Evolutionary conservation across 2,113 vertebrate species (phyloP).

Genomic region (Nothobranchius furzeri): DNA sequence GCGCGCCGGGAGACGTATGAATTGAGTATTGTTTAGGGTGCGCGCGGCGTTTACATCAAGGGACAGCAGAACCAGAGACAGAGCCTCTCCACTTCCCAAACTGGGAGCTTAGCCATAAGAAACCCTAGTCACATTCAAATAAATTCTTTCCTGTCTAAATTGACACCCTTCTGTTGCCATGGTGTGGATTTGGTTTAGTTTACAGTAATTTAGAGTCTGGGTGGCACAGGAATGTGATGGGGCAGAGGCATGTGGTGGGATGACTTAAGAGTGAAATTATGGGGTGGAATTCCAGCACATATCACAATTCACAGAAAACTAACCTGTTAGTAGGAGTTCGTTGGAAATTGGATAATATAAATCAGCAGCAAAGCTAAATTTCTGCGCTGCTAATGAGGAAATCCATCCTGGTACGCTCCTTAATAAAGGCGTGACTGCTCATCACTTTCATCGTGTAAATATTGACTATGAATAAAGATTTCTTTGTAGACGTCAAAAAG

Average conservation of each 20-base stretch:
- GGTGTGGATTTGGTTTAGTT: constrained; percentile 65
- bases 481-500: constrained; percentile 15
- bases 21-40: constrained; percentile 71
- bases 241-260: constrained; percentile 52
- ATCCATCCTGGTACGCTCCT: constrained; percentile 2
- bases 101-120: constrained; percentile 58
- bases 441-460: constrained; percentile 12
- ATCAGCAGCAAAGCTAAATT: constrained; percentile 26
- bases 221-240: constrained; percentile 71
- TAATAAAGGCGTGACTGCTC: constrained; percentile 17
- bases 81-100: constrained; percentile 64
- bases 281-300: constrained; percentile 44
- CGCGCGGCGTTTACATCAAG: constrained; percentile 60
- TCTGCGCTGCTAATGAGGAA: constrained; percentile 5
- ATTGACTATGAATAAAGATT: constrained; percentile 15
- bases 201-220: constrained; percentile 72
- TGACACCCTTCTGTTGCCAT: constrained; percentile 71
- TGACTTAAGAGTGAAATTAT: constrained; percentile 61
- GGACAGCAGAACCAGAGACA: constrained; percentile 66
- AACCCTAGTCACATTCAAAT: constrained; percentile 75
- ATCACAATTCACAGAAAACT: constrained; percentile 37
- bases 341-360: constrained; percentile 44
- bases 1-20: constrained; percentile 62
- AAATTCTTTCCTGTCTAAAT: constrained; percentile 75
- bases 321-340: constrained; percentile 47